Evolutionary conservation across 2,113 vertebrate species (phyloP).

Genomic region (Ibidorhyncha struthersii): DNA sequence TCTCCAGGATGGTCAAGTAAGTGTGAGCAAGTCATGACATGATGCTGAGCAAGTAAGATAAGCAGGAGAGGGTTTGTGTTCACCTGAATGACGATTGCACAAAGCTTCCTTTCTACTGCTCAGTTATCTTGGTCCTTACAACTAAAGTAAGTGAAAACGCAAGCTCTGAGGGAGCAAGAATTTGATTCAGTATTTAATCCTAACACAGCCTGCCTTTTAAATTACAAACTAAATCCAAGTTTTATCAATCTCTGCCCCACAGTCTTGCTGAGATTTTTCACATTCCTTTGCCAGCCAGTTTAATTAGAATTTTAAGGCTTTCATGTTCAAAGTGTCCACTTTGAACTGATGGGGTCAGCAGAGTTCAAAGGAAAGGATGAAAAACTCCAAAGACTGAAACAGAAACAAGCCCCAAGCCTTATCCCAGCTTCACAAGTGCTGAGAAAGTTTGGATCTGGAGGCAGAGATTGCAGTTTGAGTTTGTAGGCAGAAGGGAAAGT

Average conservation of each 20-base stretch:
- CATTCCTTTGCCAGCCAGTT: background rate
- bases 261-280: conserved; percentile 6
- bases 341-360: background rate
- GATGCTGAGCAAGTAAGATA: background rate
- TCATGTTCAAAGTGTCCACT: background rate
- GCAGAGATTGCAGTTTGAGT: background rate
- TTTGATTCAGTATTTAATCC: background rate
- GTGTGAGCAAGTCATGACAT: background rate
- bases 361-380: conserved; percentile 1
- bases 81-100: background rate
- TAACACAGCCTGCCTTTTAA: background rate
- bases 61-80: background rate
- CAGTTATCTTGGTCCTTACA: background rate
- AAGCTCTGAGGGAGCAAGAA: background rate
- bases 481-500: background rate
- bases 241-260: background rate
- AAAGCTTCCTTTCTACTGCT: background rate
- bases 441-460: background rate
- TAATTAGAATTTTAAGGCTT: conserved; percentile 21
- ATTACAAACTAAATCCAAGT: background rate
- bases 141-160: background rate
- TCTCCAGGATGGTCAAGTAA: background rate
- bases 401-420: background rate
- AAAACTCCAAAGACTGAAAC: conserved; percentile 6
- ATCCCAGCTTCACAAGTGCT: background rate